Base-by-base conservation (phyloP, 2,888 invertebrate species). In the Chaetogeoica ovagalla region DNA sequence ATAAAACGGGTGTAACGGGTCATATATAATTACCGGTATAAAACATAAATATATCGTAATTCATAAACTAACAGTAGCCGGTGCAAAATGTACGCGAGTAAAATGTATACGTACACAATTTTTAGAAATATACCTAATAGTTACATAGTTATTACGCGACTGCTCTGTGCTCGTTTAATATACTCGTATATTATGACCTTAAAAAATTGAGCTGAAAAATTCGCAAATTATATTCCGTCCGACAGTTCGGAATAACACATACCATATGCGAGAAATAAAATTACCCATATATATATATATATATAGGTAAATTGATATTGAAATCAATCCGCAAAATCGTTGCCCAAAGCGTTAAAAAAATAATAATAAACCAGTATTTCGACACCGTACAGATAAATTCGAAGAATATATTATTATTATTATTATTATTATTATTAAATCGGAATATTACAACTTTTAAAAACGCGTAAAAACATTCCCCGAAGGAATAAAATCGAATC, bases 311-410 rank as follows among this genome's bases (percentile, higher is more conserved):
- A n/a, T 63, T 43, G 62, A 4, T 30, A 30, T 30, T 30, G 30
- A 30, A 2, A 62, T 71, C 43, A 7, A 70, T 57, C 57, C 17
- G 63, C 79, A 63, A 63, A 79, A 79, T 63, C 71, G 57, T 39
- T n/a, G 71, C 79, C 66, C 63, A 11, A 23, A 79, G 71, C 57
- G n/a, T 39, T 37, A 30, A 13, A 7, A 23, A 39, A 0, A 63
- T 13, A 6, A 71, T 30, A 30, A 30, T 30, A 30, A 70, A 71
- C 79, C 71, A 70, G 79, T 79, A 70, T 71, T 77, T 71, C 30
- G 1, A 60, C 39, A 30, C 48, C 6, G 3, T 43, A 23, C 3
- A 23, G 15, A 9, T 9, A 63, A 17, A 48, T 43, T 15, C 21
- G 17, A 15, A 17, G 17, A 52, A 52, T 52, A 52, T 52, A 52